Evolutionary conservation across 2,113 vertebrate genomes (phyloP).

Genomic region (Urocitellus parryii): DNA sequence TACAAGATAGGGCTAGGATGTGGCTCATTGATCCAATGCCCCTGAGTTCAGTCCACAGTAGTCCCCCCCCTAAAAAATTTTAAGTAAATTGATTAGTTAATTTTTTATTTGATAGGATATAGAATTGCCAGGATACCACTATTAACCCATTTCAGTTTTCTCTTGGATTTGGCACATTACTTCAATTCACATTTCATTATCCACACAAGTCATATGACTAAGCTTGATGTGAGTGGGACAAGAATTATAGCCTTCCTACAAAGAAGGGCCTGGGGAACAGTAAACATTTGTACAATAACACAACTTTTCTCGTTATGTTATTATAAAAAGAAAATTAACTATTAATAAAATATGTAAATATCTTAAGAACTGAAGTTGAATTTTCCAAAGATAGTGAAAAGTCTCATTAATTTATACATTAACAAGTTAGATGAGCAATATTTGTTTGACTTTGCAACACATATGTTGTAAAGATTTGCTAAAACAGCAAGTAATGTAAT

Average conservation of each 20-base stretch:
- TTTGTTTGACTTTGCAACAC: neutral
- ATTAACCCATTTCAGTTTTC: neutral
- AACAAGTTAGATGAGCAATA: neutral
- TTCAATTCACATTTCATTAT: constrained; percentile 51
- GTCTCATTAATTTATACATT: constrained; percentile 43
- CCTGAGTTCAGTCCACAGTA: too few relatives aligned
- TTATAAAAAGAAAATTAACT: constrained; percentile 19
- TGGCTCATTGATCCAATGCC: too few relatives aligned
- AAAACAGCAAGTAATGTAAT: neutral
- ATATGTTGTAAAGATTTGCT: neutral
- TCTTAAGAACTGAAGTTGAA: too few relatives aligned
- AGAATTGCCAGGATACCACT: constrained; percentile 31
- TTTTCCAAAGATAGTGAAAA: neutral
- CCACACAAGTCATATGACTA: neutral
- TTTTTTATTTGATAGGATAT: constrained; percentile 35
- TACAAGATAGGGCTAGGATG: too few relatives aligned
- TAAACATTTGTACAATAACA: constrained; percentile 6
- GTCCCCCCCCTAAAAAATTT: neutral
- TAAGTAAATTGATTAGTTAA: neutral
- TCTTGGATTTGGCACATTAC: constrained; percentile 13
- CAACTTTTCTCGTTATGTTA: neutral
- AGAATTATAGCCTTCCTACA: constrained; percentile 29
- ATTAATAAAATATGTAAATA: constrained; percentile 14
- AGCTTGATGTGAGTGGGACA: neutral
- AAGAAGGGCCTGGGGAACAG: neutral